A percentile compares a stretch with the other conserved stretches of the same genome.
These are phyloP conservation scores for Orthonychiurus folsomi DNA, from an alignment of 2,888 invertebrate species.

Conservation along the genomic window DNA sequence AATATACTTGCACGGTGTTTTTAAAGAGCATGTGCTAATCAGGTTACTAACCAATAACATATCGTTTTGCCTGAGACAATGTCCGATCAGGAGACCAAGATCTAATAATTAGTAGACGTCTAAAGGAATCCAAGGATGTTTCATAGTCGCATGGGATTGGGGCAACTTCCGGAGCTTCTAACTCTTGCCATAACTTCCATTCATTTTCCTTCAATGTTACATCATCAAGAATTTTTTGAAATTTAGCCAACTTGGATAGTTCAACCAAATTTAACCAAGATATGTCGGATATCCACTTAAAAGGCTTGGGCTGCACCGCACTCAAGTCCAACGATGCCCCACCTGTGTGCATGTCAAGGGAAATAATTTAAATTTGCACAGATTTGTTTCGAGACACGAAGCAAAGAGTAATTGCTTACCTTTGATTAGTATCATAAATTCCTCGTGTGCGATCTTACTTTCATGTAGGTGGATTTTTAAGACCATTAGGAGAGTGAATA, in stretches of 20 bases:
- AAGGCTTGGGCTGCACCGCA: conserved; percentile 84
- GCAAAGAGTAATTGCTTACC: conserved; percentile 45
- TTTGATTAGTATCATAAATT: conserved; percentile 91
- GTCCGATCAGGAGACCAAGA: conserved; percentile 95
- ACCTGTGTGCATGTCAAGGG: too few relatives aligned
- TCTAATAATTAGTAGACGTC: conserved; percentile 72
- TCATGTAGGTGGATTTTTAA: conserved; percentile 88
- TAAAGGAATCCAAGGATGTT: conserved; percentile 72
- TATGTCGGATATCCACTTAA: conserved; percentile 88
- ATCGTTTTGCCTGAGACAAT: conserved; percentile 82
- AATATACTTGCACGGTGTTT: not conserved
- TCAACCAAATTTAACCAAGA: conserved; percentile 94
- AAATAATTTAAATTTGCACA: not conserved
- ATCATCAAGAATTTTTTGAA: conserved; percentile 67
- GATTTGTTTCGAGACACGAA: too few relatives aligned
- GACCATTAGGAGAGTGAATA: conserved; percentile 87
- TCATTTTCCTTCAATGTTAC: conserved; percentile 70
- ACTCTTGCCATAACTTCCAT: conserved; percentile 85
- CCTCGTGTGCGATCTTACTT: conserved; percentile 70
- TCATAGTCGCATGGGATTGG: conserved; percentile 83
- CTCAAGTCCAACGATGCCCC: conserved; percentile 89
- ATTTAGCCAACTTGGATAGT: conserved; percentile 72
- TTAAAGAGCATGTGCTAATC: not conserved
- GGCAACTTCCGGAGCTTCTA: conserved; percentile 84
- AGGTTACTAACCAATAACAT: conserved; percentile 68